Conservation (phyloP, 2,888 invertebrate species). For the Volucella inanis region DNA sequence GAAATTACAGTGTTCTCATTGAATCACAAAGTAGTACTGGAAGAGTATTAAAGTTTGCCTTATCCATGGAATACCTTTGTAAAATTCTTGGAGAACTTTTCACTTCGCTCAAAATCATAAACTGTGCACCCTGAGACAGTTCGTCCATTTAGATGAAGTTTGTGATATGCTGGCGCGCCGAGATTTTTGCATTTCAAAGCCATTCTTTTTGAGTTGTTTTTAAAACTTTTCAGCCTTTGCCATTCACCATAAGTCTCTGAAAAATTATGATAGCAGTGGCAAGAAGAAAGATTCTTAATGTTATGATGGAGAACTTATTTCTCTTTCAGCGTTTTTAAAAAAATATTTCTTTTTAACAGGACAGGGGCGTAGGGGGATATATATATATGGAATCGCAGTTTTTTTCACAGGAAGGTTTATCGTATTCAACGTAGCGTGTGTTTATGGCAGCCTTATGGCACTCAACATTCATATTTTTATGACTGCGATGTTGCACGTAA, state of each 20-base stretch:
- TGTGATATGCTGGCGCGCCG: neutral
- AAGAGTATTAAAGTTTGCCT: too few relatives aligned
- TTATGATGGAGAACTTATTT: slow-evolving; percentile 53
- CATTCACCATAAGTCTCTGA: slow-evolving; percentile 25
- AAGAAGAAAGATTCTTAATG: slow-evolving; percentile 29
- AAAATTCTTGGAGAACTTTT: neutral
- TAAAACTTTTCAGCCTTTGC: slow-evolving; percentile 42
- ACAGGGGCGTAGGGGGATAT: neutral
- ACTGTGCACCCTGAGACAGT: slow-evolving; percentile 3
- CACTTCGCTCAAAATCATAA: neutral
- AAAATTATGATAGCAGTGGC: neutral
- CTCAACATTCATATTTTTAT: slow-evolving; percentile 63
- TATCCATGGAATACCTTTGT: neutral
- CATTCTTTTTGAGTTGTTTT: slow-evolving; percentile 21
- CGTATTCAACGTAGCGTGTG: slow-evolving; percentile 58
- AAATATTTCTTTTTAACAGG: neutral
- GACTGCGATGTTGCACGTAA: slow-evolving; percentile 44
- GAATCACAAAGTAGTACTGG: too few relatives aligned
- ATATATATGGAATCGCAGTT: slow-evolving; percentile 34
- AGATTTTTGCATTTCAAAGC: slow-evolving; percentile 13
- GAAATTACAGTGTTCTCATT: too few relatives aligned
- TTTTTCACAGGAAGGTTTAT: slow-evolving; percentile 25
- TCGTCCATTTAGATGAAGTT: neutral
- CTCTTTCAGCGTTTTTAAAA: slow-evolving; percentile 3
- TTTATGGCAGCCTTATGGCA: slow-evolving; percentile 51